These are phyloP conservation scores for Moxostoma hubbsi DNA, from an alignment of 2,797 vertebrate genomes.

Conservation along the genomic window DNA sequence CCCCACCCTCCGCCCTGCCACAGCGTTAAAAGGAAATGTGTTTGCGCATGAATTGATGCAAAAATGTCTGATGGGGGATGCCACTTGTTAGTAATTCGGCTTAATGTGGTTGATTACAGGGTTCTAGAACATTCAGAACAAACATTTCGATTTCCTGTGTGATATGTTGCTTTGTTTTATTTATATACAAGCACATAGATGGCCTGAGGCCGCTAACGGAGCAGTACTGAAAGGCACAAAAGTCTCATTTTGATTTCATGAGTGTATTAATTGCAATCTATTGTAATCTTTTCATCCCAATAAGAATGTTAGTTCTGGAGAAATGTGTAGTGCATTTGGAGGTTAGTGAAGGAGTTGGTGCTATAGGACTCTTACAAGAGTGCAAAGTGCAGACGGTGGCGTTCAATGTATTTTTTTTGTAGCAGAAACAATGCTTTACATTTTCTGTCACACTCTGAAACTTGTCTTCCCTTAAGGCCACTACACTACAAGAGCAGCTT, in stretches of 20 bases:
- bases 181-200: not conserved
- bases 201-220: not conserved
- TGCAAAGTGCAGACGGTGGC: not conserved
- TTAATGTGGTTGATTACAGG: too few relatives aligned
- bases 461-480: not conserved
- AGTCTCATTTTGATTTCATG: not conserved
- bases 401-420: not conserved
- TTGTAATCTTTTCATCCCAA: conserved; percentile 30
- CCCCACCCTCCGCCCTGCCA: too few relatives aligned
- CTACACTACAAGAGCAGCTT: not conserved
- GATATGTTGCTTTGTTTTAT: not conserved
- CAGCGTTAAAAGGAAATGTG: too few relatives aligned
- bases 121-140: too few relatives aligned
- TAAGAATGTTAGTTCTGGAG: conserved; percentile 18
- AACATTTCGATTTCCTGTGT: too few relatives aligned
- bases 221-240: not conserved
- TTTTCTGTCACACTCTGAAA: not conserved
- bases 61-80: too few relatives aligned
- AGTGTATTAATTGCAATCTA: not conserved
- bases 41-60: too few relatives aligned
- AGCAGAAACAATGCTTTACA: not conserved
- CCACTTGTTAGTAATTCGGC: too few relatives aligned
- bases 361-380: not conserved
- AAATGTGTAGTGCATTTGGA: conserved; percentile 4
- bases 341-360: conserved; percentile 4